Base-by-base conservation (phyloP, 2,888 invertebrate genomes). In the Phyllotreta striolata region DNA sequence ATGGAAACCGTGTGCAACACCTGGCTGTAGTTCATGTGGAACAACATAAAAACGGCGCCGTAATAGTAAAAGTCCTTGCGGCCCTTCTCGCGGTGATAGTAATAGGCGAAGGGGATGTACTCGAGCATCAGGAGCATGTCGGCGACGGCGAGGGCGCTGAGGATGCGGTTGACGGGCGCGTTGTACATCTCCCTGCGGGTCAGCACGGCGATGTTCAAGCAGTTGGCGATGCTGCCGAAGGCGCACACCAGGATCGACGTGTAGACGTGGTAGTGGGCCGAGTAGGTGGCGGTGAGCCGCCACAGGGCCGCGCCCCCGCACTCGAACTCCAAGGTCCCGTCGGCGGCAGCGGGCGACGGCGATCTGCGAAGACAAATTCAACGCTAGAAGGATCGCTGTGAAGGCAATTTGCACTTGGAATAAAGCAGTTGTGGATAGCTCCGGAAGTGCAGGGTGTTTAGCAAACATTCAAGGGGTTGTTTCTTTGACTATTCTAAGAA, bases 41-140 rank as follows among this genome's bases (percentile, higher is more conserved):
- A 90, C 1, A 92, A 84, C 14, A 91, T 86, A 76, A 89, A 91
- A 6, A 89, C 87, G 0, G 91, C 90, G 85, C 90, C 90, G 37
- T 85, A 85, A 78, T 90, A 90, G 0, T 90, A 88, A 83, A 89
- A 91, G 72, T 87, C 86, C 40, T 84, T 82, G 64, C 88, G 87
- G 0, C 88, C 88, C 51, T 87, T 80, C 76, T 89, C 83, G 76
- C 88, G 86, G 56, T 75, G 72, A 77, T 86, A 87, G 79, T 91
- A 89, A 56, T 88, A 84, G 3, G 89, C 87, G 76, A 89, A 91
- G 3, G 91, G 91, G 67, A 92, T 87, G 77, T 92, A 93, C 74
- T 95, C 94, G 78, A 95, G 81, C 90, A 96, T 96, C 35, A 96
- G 92, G 70, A 95, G 86, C 81, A 95, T 90, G 79, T 96, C 96